Conservation (phyloP, 23 tunicate species). For the Halocynthia roretzi region DNA sequence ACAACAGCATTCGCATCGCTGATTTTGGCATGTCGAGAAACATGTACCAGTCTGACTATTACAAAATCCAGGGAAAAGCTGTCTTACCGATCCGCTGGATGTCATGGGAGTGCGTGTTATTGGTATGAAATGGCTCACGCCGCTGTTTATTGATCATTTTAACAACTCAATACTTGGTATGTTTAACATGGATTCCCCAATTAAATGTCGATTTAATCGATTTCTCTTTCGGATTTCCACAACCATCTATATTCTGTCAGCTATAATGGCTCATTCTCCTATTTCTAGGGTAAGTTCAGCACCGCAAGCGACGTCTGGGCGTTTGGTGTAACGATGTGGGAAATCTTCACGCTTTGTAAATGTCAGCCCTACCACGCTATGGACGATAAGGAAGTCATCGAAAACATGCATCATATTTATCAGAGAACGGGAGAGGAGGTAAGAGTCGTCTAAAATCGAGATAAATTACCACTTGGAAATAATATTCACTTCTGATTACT, state of each 20-base stretch:
- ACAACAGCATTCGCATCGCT: conserved; percentile 56
- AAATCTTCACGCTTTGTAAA: conserved; percentile 70
- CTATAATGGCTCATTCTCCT: no score
- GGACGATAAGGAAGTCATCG: conserved; percentile 65
- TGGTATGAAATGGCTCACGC: conserved; percentile 2
- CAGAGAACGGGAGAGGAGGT: conserved; percentile 64
- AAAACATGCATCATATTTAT: conserved; percentile 69
- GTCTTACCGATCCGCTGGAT: conserved; percentile 93
- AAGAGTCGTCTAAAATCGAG: background rate
- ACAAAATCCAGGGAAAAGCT: conserved; percentile 75
- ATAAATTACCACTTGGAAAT: no score
- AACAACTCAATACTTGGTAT: no score
- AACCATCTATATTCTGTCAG: no score
- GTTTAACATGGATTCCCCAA: no score
- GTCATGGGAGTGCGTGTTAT: conserved; percentile 70
- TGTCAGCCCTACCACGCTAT: conserved; percentile 44
- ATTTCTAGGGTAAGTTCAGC: conserved; percentile 84
- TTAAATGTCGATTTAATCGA: no score
- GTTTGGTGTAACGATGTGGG: conserved; percentile 93
- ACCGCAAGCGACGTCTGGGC: conserved; percentile 89
- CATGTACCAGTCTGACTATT: conserved; percentile 93
- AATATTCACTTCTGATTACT: background rate
- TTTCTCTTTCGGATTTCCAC: no score
- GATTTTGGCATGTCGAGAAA: conserved; percentile 96
- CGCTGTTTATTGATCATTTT: no score